Evolutionary conservation across 2,888 invertebrate genomes (phyloP), one percentile per base, ranked within the genome.

Genomic region (Microplitis manilae): DNA sequence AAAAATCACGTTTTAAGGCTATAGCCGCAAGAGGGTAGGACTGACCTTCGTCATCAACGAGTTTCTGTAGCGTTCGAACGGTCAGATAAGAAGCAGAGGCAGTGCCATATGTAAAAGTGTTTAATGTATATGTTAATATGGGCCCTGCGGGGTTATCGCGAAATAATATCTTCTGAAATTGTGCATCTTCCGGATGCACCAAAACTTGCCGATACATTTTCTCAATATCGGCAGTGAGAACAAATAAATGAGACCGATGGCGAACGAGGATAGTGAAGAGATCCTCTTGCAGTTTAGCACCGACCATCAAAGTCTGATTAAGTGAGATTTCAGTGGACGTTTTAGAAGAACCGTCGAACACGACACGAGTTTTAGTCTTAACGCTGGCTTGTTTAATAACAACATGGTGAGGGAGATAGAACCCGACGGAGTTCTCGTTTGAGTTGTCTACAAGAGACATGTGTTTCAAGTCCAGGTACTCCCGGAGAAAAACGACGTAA

Each of bases 211-310:
- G 39, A 40, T 79, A 80, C 81, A 80, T 81, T 75, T 76, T 71
- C 2, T 75, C 76, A 1, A 80, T 72, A 61, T 80, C 81, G 7
- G 77, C 77, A 1, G 81, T 78, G 38, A 81, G 71, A 1, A 80
- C 81, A 41, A 40, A 68, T 9, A 68, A 17, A 60, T 80, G 73
- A 6, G 40, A 64, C 9, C 80, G 15, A 15, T 68, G 68, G 39
- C 69, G 76, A 5, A 83, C 6, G 0, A 87, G 38, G 0, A 85
- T 68, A 0, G 78, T 20, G 15, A 83, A 73, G 1, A 87, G 71
- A 38, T 84, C 82, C 7, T 81, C 78, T 68, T 86, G 85, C 1
- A 86, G 70, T 0, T 76, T 78, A 0, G 86, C 85, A 0, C 86
- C 87, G 15, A 81, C 77, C 65, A 81, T 71, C 60, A 86, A 77